Evolutionary conservation across 2,113 vertebrate species (phyloP).

Genomic region (Anolis sagrei): DNA sequence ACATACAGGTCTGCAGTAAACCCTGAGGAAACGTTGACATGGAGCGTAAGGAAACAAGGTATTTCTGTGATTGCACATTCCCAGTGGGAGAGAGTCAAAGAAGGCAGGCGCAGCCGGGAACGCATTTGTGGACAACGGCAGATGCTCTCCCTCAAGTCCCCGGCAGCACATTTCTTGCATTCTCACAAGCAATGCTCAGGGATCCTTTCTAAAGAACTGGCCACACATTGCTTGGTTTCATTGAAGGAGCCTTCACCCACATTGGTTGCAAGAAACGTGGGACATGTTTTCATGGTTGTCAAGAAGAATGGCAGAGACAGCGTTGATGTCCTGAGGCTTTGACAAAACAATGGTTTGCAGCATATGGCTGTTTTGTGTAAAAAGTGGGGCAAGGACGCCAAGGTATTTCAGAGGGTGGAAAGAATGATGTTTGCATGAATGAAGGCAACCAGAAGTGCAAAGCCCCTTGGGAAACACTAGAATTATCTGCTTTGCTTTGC

Average conservation of each 20-base stretch:
- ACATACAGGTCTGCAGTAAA: slow-evolving; percentile 18
- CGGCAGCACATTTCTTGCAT: slow-evolving; percentile 1
- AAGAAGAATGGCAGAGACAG: neutral
- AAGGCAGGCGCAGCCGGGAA: slow-evolving; percentile 35
- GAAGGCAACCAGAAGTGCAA: neutral
- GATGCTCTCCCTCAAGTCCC: slow-evolving; percentile 53
- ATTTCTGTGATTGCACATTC: neutral
- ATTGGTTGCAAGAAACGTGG: slow-evolving; percentile 23
- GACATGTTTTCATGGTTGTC: slow-evolving; percentile 21
- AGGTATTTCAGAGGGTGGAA: neutral
- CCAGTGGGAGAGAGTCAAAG: neutral
- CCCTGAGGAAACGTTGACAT: slow-evolving; percentile 7
- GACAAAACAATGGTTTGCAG: slow-evolving; percentile 28
- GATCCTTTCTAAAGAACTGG: neutral
- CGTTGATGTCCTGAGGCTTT: neutral
- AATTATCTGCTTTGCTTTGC: too few relatives aligned
- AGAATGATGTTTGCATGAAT: neutral
- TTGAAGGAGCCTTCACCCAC: neutral
- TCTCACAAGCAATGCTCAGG: slow-evolving; percentile 23
- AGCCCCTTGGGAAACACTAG: neutral
- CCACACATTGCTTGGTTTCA: neutral
- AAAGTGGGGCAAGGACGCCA: neutral
- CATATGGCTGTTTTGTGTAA: slow-evolving; percentile 25
- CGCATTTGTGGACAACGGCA: slow-evolving; percentile 47
- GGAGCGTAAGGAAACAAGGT: slow-evolving; percentile 48